Evolutionary conservation across 2,888 invertebrate genomes (phyloP).

Genomic region (Clivina fossor): DNA sequence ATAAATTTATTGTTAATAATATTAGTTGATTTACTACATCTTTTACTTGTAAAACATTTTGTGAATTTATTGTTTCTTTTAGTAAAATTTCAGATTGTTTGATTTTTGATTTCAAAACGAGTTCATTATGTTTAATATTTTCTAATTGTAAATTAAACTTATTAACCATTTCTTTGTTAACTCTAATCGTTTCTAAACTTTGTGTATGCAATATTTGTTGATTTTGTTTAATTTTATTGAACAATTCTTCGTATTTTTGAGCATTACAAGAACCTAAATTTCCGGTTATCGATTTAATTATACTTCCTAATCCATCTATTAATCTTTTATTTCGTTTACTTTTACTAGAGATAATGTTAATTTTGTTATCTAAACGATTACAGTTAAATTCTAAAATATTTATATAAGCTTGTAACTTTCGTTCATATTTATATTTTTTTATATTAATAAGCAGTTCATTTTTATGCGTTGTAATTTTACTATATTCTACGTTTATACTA

Average conservation of each 20-base stretch:
- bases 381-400: too few species aligned
- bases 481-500: too few species aligned
- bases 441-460: too few species aligned
- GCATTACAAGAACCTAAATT: constrained; percentile 11
- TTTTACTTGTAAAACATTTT: constrained; percentile 10
- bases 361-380: too few species aligned
- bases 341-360: too few species aligned
- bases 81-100: background rate
- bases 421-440: too few species aligned
- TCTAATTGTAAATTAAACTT: constrained; percentile 8
- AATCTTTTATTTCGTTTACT: too few species aligned
- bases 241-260: constrained; percentile 16
- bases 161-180: constrained; percentile 13
- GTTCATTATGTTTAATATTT: constrained; percentile 15
- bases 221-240: constrained; percentile 14
- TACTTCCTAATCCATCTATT: too few species aligned
- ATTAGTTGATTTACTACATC: constrained; percentile 10
- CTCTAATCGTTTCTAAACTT: constrained; percentile 3
- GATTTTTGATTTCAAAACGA: constrained; percentile 3
- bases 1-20: constrained; percentile 11
- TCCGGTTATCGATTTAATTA: constrained; percentile 3
- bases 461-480: too few species aligned
- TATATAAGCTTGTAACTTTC: too few species aligned
- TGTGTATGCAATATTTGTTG: constrained; percentile 9
- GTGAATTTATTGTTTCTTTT: constrained; percentile 1